phyloP scores from a whole-genome alignment of 2,113 vertebrate genomes.

The Campylorhamphus procurvoides region DNA sequence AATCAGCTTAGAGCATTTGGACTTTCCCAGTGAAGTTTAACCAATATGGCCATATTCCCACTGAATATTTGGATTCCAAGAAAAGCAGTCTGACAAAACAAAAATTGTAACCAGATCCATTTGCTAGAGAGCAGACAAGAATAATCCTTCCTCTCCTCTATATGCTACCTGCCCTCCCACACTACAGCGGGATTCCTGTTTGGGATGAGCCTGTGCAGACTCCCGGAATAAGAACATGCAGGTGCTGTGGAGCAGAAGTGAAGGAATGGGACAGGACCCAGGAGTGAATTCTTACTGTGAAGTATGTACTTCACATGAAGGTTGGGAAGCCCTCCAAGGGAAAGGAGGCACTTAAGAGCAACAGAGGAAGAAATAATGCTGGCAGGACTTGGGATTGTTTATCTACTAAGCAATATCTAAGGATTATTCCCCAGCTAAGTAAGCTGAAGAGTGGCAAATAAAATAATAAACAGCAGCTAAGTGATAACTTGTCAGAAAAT shows the following conservation, averaged over 20 bases:
- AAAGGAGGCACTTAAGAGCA: not conserved
- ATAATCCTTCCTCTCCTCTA: not conserved
- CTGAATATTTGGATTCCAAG: not conserved
- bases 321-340: not conserved
- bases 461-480: not conserved
- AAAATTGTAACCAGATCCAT: not conserved
- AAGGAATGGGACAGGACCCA: not conserved
- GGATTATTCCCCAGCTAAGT: not conserved
- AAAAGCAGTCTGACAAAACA: not conserved
- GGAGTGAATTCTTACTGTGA: not conserved
- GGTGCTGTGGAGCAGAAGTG: not conserved
- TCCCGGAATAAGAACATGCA: not conserved
- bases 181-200: not conserved
- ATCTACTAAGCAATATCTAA: not conserved
- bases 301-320: not conserved
- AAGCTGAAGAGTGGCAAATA: not conserved
- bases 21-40: conserved; percentile 10
- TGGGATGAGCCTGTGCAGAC: not conserved
- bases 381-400: not conserved
- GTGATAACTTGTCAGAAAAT: not conserved
- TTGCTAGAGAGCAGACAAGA: not conserved
- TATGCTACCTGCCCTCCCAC: not conserved
- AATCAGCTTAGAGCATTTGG: not conserved
- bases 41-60: not conserved
- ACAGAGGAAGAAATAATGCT: not conserved